Evolutionary conservation across 2,888 invertebrate species (phyloP).

Genomic region (Aspidapion aeneum): DNA sequence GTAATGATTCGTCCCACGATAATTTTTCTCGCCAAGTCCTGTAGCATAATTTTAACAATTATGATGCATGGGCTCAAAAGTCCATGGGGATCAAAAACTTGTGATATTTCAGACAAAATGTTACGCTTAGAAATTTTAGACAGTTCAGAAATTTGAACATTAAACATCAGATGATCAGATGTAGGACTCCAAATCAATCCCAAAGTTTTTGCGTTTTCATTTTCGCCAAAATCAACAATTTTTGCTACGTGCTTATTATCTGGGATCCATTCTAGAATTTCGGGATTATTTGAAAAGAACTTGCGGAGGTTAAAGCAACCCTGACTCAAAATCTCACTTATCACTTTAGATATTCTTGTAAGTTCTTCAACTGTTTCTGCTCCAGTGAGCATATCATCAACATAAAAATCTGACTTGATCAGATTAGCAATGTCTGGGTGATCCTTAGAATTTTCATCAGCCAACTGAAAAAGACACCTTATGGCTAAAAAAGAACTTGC

Average conservation of each 20-base stretch:
- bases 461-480: conserved; percentile 6
- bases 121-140: conserved; percentile 11
- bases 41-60: conserved; percentile 22
- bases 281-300: conserved; percentile 9
- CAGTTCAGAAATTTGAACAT: conserved; percentile 5
- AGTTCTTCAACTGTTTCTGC: conserved; percentile 15
- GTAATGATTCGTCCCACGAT: conserved; percentile 20
- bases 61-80: conserved; percentile 22
- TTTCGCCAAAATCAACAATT: conserved; percentile 16
- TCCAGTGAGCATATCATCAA: conserved; percentile 10
- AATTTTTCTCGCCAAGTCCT: conserved; percentile 22
- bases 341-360: conserved; percentile 1
- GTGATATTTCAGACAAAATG: conserved; percentile 22
- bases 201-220: conserved; percentile 14
- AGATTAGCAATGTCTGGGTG: conserved; percentile 11
- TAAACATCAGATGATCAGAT: conserved; percentile 10
- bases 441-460: conserved; percentile 3
- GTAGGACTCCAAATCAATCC: conserved; percentile 11
- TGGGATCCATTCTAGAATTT: conserved; percentile 7
- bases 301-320: conserved; percentile 16
- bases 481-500: conserved; percentile 4
- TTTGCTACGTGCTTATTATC: conserved; percentile 4
- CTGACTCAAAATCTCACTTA: conserved; percentile 6
- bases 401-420: conserved; percentile 12
- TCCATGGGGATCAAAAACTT: conserved; percentile 27